Evolutionary conservation across 2,888 invertebrate genomes (phyloP), one percentile per base, ranked within the genome.

Genomic region (Chaetoderma sp.): DNA sequence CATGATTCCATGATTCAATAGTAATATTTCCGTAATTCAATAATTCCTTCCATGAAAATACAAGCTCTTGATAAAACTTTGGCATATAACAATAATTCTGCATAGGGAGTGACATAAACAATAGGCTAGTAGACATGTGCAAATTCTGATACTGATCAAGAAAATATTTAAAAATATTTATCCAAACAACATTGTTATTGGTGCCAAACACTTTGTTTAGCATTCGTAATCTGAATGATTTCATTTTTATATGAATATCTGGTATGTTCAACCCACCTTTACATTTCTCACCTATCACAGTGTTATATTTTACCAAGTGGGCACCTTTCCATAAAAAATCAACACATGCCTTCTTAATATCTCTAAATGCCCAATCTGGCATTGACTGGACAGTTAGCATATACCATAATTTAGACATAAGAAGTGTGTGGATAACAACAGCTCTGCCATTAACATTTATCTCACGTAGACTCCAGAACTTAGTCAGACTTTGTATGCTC

Each of bases 301-400:
- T 21, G 16, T 21, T 33, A 28, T 27, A 52, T 4, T 28, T 16
- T 10, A 52, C 30, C 21, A 52, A 30, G 2, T 52, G 52, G 23
- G 52, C 28, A n/a, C 28, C 52, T n/a, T 33, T n/a, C 28, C 52
- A 52, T 16, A 52, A 18, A 52, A 52, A 52, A 30, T 52, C 52
- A 4, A 27, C 10, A 23, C 28, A 52, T 2, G 32, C 32, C 13
- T 13, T 8, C 16, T 52, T 52, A 32, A 52, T 2, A 13, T 52
- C 52, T 4, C 4, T 10, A 4, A 30, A 30, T 18, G 13, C 13
- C 23, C 16, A 28, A 32, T 52, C 4, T 52, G 52, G 27, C n/a
- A 52, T n/a, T n/a, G 13, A 8, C 13, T 18, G 28, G 32, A 52
- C 52, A 13, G 30, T 30, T 23, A 52, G 16, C 8, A 25, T 21